Base-by-base conservation (phyloP, 2,888 invertebrate species). In the Agrochola lychnidis region DNA sequence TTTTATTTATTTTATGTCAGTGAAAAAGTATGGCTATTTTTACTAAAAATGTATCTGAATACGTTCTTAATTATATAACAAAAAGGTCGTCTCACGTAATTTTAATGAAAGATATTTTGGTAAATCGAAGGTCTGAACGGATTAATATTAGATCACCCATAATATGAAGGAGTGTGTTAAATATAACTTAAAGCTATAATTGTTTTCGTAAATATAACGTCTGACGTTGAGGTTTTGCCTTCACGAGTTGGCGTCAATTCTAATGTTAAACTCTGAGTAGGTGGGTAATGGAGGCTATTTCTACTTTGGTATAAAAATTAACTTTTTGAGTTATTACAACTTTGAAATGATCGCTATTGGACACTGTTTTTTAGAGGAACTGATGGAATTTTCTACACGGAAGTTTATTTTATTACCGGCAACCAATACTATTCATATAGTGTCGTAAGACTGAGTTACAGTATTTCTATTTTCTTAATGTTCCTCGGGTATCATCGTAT, bases 101-200 rank as follows among this genome's bases (percentile, higher is more conserved):
- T 79, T 76, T 68, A 59, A 73, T 76, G 25, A 66, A 68, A 73
- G 45, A 22, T 84, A 82, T 79, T 81, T 84, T 73, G 14, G 76
- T 68, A 6, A 59, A 53, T 67, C 9, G 53, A 76, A 70, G 64
- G 67, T 73, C n/a, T 76, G 19, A 76, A 70, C 36, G 16, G 25
- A 62, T 64, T 81, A 81, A 67, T 62, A 70, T 64, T 73, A 71
- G 64, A 81, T 61, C 48, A 36, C n/a, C 59, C 22, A 40, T 69
- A 56, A 40, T 57, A 59, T 67, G 66, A 66, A n/a, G 56, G n/a
- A 59, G 67, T 56, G 30, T 25, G 14, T n/a, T 71, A 71, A 81
- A 81, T 61, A 81, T 84, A 84, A 67, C 14, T 36, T n/a, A 40
- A 9, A 57, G 16, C 56, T 78, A 72, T 78, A 53, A 68, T 53